phyloP scores from a whole-genome alignment of 2,797 vertebrate species.

The Fistularia commersonii region DNA sequence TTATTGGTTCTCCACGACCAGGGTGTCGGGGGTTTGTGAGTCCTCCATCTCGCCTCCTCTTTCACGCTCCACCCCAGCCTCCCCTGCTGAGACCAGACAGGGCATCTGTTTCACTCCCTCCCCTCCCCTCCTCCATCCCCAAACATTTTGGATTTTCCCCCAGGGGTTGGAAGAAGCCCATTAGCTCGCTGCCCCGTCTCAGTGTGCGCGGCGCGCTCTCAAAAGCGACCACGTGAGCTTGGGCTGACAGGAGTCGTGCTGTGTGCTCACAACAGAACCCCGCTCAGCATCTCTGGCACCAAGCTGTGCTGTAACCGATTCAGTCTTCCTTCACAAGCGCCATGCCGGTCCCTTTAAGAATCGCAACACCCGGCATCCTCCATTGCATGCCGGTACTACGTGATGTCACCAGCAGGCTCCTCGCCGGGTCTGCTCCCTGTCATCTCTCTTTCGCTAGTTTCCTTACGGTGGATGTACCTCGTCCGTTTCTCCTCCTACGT shows the following conservation, averaged over 20 bases:
- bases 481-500: slow-evolving; percentile 27
- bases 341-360: slow-evolving; percentile 71
- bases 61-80: slow-evolving; percentile 15
- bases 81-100: slow-evolving; percentile 60
- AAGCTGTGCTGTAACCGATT: slow-evolving; percentile 57
- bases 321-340: slow-evolving; percentile 36
- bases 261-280: slow-evolving; percentile 51
- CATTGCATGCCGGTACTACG: slow-evolving; percentile 43
- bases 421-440: slow-evolving; percentile 44
- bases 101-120: slow-evolving; percentile 36
- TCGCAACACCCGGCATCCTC: slow-evolving; percentile 66
- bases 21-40: slow-evolving; percentile 15
- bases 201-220: slow-evolving; percentile 26
- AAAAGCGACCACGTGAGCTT: slow-evolving; percentile 35
- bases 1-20: slow-evolving; percentile 10
- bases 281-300: slow-evolving; percentile 51
- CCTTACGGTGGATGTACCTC: slow-evolving; percentile 41
- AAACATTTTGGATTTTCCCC: slow-evolving; percentile 41
- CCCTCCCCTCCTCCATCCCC: slow-evolving; percentile 19
- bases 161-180: slow-evolving; percentile 43
- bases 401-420: slow-evolving; percentile 63
- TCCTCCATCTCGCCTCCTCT: slow-evolving; percentile 12
- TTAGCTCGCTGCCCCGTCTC: slow-evolving; percentile 62
- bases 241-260: slow-evolving; percentile 57
- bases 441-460: slow-evolving; percentile 29